phyloP scores from a whole-genome alignment of 1,140 invertebrate genomes.

The Bombus confusus region DNA sequence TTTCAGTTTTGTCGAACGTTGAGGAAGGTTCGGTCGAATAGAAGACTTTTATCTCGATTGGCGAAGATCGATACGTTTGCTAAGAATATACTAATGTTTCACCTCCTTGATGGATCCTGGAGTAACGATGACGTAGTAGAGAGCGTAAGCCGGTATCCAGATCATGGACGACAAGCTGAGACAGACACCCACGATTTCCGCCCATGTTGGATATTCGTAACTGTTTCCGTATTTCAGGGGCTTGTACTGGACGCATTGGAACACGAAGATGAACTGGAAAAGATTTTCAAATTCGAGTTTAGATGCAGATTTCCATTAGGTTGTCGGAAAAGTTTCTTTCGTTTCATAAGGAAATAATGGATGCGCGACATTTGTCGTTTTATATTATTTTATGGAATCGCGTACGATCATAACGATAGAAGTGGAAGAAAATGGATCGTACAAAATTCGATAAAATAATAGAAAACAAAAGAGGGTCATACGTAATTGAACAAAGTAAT shows the following conservation, averaged over 20 bases:
- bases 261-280: constrained; percentile 87
- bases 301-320: too few species aligned
- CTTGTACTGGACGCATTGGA: constrained; percentile 86
- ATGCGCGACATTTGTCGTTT: too few species aligned
- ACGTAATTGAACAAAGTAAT: too few species aligned
- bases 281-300: neutral
- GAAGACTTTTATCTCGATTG: neutral
- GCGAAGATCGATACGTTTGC: neutral
- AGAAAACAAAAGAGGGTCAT: too few species aligned
- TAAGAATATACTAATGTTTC: constrained; percentile 29
- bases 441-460: too few species aligned
- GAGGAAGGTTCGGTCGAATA: neutral
- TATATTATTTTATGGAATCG: too few species aligned
- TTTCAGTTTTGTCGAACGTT: neutral
- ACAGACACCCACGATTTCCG: constrained; percentile 87
- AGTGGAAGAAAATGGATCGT: too few species aligned
- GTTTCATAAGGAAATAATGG: too few species aligned
- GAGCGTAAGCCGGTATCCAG: constrained; percentile 87
- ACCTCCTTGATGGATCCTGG: constrained; percentile 84
- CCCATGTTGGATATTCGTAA: constrained; percentile 90
- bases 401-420: too few species aligned
- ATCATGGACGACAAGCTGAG: constrained; percentile 90
- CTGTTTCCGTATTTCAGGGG: constrained; percentile 86
- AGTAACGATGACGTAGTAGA: constrained; percentile 83
- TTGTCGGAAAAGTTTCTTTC: too few species aligned